Evolutionary conservation across 2,113 vertebrate species (phyloP), one percentile per base, ranked within the genome.

Genomic region (Tragulus kanchil): DNA sequence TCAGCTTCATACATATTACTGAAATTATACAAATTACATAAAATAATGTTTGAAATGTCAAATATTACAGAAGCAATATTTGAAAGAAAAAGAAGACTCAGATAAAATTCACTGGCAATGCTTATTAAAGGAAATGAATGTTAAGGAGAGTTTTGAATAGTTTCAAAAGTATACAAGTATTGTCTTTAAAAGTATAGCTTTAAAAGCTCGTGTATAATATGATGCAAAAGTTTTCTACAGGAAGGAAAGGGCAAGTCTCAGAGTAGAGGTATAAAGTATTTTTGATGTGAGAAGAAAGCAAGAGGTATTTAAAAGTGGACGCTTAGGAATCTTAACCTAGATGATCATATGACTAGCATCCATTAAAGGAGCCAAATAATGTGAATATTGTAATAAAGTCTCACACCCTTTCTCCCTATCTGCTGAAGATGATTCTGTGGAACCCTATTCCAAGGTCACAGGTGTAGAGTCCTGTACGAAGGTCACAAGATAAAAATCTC

Each of bases 41-140:
- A 73, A 90, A 93, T 45, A 28, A 84, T 25, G 13, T 67, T 88
- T 65, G 19, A 90, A 96, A 85, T 85, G 16, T 26, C 59, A 50
- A 62, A 3, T 15, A 77, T 5, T 45, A 71, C 1, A 75, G 75
- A 48, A 90, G 8, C 12, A 36, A 14, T 25, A 42, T 64, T n/a
- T 79, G 50, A 77, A 89, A 93, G 21, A 79, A 45, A 50, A 77
- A 77, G 3, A 36, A 48, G 14, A 73, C 21, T 82, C 54, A 31
- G 31, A 10, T 65, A 79, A 86, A 95, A 90, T 78, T 59, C 79
- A 59, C 42, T 71, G 45, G 31, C 45, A 83, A 48, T 62, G 19
- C 23, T 67, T 62, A 79, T 77, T 21, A 48, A 85, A 64, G 19
- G 11, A 90, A 97, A 58, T 75, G n/a, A 93, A 83, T 62, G 28